Percentiles rank a stretch among this genome's conserved stretches.
These are phyloP conservation scores for Pyrochroa serraticornis DNA, from an alignment of 2,888 invertebrate genomes.

Conservation along the genomic window DNA sequence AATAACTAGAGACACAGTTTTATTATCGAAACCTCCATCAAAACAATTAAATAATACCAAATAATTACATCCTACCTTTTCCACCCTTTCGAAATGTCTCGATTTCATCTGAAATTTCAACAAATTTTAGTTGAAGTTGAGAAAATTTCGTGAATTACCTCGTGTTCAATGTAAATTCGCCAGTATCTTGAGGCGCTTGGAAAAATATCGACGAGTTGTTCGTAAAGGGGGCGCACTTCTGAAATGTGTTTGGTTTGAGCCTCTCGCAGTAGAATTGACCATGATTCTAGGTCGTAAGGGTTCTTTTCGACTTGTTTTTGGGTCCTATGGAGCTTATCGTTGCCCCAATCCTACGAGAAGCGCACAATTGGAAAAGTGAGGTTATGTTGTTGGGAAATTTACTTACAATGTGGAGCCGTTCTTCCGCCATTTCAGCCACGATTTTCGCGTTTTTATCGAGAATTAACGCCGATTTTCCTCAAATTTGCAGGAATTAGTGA, in stretches of 20 bases:
- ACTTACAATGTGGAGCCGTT: conserved; percentile 43
- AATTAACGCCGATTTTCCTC: not conserved
- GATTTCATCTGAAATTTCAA: conserved; percentile 82
- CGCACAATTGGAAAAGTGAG: not conserved
- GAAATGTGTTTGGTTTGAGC: conserved; percentile 86
- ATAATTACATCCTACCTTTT: conserved; percentile 77
- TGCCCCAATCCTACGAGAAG: conserved; percentile 80
- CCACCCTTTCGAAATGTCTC: conserved; percentile 96
- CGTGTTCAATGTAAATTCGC: conserved; percentile 98
- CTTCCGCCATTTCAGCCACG: conserved; percentile 36
- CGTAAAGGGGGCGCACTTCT: conserved; percentile 90
- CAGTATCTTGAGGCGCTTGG: conserved; percentile 97
- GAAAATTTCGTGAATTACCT: conserved; percentile 65
- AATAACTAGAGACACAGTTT: not conserved
- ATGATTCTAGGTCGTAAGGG: conserved; percentile 95
- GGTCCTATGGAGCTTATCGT: conserved; percentile 81
- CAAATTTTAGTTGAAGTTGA: no score
- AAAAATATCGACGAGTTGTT: conserved; percentile 91
- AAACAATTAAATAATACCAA: conserved; percentile 2
- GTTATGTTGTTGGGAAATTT: not conserved
- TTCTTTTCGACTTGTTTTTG: conserved; percentile 87
- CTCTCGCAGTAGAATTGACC: conserved; percentile 95
- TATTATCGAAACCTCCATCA: not conserved
- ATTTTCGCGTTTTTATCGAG: not conserved
- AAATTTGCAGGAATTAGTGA: not conserved